Percentiles rank a stretch among this genome's conserved stretches.
Evolutionary conservation across 30 jellyfish, hydroid and myxozoan genomes (phyloP).

Genomic region (Sanderia malayensis): DNA sequence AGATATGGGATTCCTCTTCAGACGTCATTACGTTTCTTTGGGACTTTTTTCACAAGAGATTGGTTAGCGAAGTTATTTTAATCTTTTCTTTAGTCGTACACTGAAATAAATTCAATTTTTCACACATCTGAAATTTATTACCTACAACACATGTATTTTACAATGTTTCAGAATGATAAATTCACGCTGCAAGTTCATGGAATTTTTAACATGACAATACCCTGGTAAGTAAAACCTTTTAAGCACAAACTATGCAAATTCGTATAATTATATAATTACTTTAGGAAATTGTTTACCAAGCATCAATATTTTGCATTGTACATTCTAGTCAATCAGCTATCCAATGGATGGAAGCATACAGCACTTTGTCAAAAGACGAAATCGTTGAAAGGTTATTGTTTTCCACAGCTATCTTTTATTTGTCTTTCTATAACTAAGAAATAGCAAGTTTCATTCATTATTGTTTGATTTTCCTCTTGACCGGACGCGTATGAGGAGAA

Average conservation of each 20-base stretch:
- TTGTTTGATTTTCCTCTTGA: too few species aligned
- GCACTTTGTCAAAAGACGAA: not conserved
- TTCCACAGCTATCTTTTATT: too few species aligned
- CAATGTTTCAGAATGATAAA: not conserved
- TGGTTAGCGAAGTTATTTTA: slow-evolving; percentile 43
- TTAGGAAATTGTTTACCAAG: too few species aligned
- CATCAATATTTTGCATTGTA: too few species aligned
- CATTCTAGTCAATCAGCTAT: slow-evolving; percentile 28
- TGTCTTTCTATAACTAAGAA: too few species aligned
- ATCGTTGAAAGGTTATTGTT: not conserved
- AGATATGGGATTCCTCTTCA: slow-evolving; percentile 41
- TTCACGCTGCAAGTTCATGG: not conserved
- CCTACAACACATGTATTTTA: not conserved
- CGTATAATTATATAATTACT: too few species aligned
- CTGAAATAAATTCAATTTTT: too few species aligned
- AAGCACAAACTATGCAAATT: too few species aligned
- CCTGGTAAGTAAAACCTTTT: not conserved
- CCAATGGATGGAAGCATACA: slow-evolving; percentile 31
- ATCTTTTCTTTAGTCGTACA: too few species aligned
- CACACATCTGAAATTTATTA: too few species aligned
- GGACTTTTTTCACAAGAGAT: slow-evolving; percentile 46
- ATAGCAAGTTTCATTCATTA: too few species aligned
- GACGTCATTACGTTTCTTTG: slow-evolving; percentile 47
- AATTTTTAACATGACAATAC: not conserved
- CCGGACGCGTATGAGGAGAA: too few species aligned